Base-by-base conservation (phyloP, 2,888 invertebrate genomes). In the Microchrysa polita region DNA sequence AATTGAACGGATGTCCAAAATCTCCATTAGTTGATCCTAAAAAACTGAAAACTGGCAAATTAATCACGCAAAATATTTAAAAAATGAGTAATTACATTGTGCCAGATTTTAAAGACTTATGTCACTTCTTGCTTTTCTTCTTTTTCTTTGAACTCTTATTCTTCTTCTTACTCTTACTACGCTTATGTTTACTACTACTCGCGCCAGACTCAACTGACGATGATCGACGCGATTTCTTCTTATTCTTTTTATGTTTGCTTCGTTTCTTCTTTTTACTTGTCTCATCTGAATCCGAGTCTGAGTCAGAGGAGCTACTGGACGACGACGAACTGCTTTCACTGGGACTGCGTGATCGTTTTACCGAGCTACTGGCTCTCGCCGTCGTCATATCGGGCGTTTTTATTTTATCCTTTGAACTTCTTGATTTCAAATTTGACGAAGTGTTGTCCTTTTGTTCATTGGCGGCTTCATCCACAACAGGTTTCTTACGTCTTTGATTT, bases 61-160 rank as follows among this genome's bases (percentile, higher is more conserved):
- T n/a, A n/a, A n/a, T n/a, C n/a, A n/a, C 10, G 23, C 22, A 16
- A 48, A 52, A 23, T 18, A 52, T 9, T 23, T 12, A 22, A 14
- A 67, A 67, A 52, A 52, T n/a, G n/a, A 9, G 22, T 5, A 67
- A 16, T 67, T 18, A 18, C 57, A 57, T 53, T 34, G 27, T 34
- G 27, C 27, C 2, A 7, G 27, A 34, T 34, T 34, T 34, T 34
- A 34, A 34, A 16, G 22, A 16, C 22, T 40, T 79, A 79, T 75
- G 53, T 80, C 81, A 77, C 77, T 82, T 77, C 77, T 89, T 89
- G 1, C 89, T 87, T 83, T 92, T 92, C 82, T 91, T 92, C 85
- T 90, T 92, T 82, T 92, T 92, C 81, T 91, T 91, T 79, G 87
- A 87, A 27, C 89, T 88, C 79, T 90, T 90, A 79, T 90, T 91